These are phyloP conservation scores for Drosophila anomelani DNA, from an alignment of 2,888 invertebrate species.

Conservation along the genomic window DNA sequence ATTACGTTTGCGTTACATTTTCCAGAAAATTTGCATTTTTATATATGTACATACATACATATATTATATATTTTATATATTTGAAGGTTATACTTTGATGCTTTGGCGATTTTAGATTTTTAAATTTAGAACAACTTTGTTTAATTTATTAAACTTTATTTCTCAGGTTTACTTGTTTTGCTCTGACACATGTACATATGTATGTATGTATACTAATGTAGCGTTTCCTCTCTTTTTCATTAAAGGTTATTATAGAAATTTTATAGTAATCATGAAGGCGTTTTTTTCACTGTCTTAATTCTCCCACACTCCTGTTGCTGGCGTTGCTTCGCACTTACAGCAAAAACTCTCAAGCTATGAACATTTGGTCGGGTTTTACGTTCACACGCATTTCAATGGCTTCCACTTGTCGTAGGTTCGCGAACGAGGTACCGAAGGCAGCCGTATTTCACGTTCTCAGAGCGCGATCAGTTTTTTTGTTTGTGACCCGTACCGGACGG, in stretches of 20 bases:
- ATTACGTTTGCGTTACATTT: conserved; percentile 2
- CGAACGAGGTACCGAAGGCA: conserved; percentile 32
- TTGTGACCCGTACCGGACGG: too few relatives aligned
- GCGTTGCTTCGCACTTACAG: conserved; percentile 25
- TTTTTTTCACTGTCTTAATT: conserved; percentile 5
- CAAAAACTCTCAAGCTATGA: conserved; percentile 14
- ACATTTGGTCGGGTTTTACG: conserved; percentile 17
- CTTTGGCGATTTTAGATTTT: not conserved
- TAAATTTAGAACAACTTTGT: not conserved
- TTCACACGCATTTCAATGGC: conserved; percentile 70
- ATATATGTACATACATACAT: too few relatives aligned
- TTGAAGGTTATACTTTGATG: not conserved
- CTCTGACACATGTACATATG: not conserved
- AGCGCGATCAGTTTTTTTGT: conserved; percentile 67
- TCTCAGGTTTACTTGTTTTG: not conserved
- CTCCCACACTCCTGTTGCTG: conserved; percentile 53
- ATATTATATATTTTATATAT: not conserved
- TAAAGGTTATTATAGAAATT: conserved; percentile 21
- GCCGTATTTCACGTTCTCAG: conserved; percentile 71
- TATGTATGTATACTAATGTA: not conserved
- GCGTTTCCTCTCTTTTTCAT: conserved; percentile 11
- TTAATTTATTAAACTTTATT: too few relatives aligned
- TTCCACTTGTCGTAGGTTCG: conserved; percentile 41
- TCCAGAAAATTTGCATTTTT: not conserved
- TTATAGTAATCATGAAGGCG: conserved; percentile 9